Base-by-base conservation (phyloP, 2,113 vertebrate species). In the Macroglossus sobrinus region DNA sequence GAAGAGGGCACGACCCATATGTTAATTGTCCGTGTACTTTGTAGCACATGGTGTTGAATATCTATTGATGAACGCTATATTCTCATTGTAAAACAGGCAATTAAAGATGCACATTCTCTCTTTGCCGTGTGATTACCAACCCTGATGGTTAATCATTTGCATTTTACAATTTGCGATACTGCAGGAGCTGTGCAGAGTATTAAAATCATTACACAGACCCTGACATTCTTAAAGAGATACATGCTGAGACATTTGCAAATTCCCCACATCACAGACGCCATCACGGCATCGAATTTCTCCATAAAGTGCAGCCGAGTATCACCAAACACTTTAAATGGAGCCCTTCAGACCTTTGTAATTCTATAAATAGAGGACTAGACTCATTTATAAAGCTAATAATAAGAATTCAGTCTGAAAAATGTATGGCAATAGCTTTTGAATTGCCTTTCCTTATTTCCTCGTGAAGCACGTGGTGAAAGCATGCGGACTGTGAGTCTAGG, bases 331-430 rank as follows among this genome's bases (percentile, higher is more conserved):
- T 92, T 95, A 88, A 91, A 84, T 45, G 86, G 55, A 87, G 43
- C 81, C 57, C 81, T 57, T 53, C 68, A 96, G 94, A 95, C 47
- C 19, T 94, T 95, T 95, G 85, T 94, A 94, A 85, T 94, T 95
- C 91, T 92, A 85, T 96, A 95, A 86, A 90, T 87, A 94, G 71
- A 91, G 47, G 24, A 30, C n/a, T 93, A 89, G 94, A 95, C 47
- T 95, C 90, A 89, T 93, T 97, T 96, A 95, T 89, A 89, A 91
- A 93, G 72, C 61, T 80, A 94, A 57, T 88, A 94, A 76, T 90
- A 92, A 35, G 47, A 90, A 91, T 90, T 92, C 93, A 85, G 80
- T 98, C 95, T 96, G 76, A 88, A 95, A 96, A 89, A 74, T 95
- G 81, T 92, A 85, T 93, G 94, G 75, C 82, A 96, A 91, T 28